A percentile compares a stretch with the other conserved stretches of the same genome.
These are phyloP conservation scores for Phasianus colchicus DNA, from an alignment of 2,113 vertebrate species.

Conservation along the genomic window DNA sequence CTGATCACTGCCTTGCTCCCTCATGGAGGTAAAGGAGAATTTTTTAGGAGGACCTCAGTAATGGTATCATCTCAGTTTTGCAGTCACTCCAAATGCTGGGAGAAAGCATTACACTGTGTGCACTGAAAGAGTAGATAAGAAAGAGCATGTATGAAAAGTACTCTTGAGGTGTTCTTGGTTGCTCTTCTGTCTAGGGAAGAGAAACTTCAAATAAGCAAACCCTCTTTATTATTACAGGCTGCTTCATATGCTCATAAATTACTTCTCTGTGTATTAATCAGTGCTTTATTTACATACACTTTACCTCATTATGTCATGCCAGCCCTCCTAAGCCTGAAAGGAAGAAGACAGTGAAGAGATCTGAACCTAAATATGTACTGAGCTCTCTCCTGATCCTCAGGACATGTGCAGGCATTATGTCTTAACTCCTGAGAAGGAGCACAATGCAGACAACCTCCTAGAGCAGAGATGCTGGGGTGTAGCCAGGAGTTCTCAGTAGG, in stretches of 20 bases:
- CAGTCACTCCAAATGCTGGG: background rate
- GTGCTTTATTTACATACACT: background rate
- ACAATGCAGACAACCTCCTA: background rate
- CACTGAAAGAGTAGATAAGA: background rate
- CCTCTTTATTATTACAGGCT: background rate
- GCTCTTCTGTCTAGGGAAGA: background rate
- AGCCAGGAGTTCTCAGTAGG: background rate
- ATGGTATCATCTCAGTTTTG: background rate
- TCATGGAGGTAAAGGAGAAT: background rate
- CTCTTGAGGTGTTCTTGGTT: background rate
- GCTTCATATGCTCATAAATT: background rate
- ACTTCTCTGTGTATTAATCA: background rate
- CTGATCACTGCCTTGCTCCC: fast-evolving
- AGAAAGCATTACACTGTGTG: background rate
- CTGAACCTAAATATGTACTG: background rate
- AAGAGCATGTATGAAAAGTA: background rate
- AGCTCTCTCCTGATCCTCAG: background rate
- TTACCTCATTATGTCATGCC: background rate
- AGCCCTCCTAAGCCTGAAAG: background rate
- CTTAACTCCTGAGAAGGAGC: background rate
- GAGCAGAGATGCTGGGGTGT: background rate
- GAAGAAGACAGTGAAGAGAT: background rate
- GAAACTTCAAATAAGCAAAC: background rate
- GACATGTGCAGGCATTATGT: background rate
- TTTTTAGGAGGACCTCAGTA: background rate